Evolutionary conservation across 2,797 vertebrate genomes (phyloP), one percentile per base, ranked within the genome.

Genomic region (Smutsia temminckii): DNA sequence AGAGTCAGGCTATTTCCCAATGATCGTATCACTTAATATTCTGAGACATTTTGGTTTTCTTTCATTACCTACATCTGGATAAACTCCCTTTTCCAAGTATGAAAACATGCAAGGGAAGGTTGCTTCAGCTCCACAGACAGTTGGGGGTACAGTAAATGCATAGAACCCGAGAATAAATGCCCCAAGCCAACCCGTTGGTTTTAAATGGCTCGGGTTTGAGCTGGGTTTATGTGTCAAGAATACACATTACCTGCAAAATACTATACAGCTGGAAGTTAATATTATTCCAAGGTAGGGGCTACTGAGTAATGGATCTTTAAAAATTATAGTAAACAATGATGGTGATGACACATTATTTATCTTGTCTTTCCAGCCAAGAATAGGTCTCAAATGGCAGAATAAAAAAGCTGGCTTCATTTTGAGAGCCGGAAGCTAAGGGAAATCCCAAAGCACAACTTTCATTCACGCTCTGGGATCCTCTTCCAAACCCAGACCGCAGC

Each of bases 401-500:
- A 51, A 53, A 66, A 79, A 92, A 61, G 13, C 21, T 23, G 16
- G 49, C 34, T 95, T 80, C 10, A 14, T 75, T 63, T 61, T 5
- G 23, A 94, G 89, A 80, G 57, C 18, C 42, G 25, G 57, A 83
- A 93, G 53, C 27, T 9, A 29, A 85, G 87, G 77, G 78, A 53
- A 87, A 77, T 37, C 49, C 81, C 59, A 34, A 85, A 92, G 55
- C 27, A 46, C 3, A 23, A 53, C 57, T 93, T 78, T 68, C 34
- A 27, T 42, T 72, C 64, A 20, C 14, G 23, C 27, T 40, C 64
- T 3, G 23, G 63, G 55, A 40, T 37, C 77, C 88, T 96, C 59
- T 93, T 96, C 74, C 69, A 91, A 91, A 94, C 88, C 64, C 77
- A 95, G 87, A 96, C 93, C 69, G 55, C 92, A 91, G 78, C 71